Evolutionary conservation across 2,113 vertebrate genomes (phyloP).

Genomic region (Phaethornis superciliosus): DNA sequence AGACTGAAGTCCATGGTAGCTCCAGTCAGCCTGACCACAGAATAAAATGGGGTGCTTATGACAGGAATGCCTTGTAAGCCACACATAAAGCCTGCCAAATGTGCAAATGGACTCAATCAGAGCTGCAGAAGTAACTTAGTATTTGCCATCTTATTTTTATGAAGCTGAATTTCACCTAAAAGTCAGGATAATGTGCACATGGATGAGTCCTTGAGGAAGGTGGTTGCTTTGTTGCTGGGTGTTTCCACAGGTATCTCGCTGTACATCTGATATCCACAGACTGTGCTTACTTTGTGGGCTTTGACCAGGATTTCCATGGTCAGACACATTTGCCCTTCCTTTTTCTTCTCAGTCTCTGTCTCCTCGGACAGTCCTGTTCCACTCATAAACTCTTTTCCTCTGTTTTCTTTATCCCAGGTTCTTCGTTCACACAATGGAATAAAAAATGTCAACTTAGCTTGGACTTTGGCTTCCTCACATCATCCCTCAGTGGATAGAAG

Average conservation of each 20-base stretch:
- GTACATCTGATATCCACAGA: not conserved
- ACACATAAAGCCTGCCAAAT: not conserved
- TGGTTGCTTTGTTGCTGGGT: not conserved
- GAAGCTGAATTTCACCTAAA: not conserved
- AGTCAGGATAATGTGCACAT: fast-evolving
- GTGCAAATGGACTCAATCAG: not conserved
- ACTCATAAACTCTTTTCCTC: not conserved
- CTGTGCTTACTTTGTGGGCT: not conserved
- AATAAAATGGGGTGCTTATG: not conserved
- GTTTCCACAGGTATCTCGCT: not conserved
- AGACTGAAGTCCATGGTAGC: not conserved
- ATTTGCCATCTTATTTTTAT: not conserved
- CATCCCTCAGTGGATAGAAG: not conserved
- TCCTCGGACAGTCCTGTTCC: not conserved
- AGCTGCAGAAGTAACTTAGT: not conserved
- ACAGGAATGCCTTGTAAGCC: not conserved
- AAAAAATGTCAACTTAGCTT: not conserved
- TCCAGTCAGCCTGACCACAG: not conserved
- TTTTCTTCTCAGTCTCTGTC: not conserved
- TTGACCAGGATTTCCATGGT: not conserved
- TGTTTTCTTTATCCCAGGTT: not conserved
- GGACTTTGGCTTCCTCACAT: not conserved
- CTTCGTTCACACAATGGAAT: not conserved
- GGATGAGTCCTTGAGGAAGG: not conserved
- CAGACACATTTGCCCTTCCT: not conserved